These are phyloP conservation scores for Hipparchia semele DNA, from an alignment of 2,888 invertebrate genomes.

Conservation along the genomic window DNA sequence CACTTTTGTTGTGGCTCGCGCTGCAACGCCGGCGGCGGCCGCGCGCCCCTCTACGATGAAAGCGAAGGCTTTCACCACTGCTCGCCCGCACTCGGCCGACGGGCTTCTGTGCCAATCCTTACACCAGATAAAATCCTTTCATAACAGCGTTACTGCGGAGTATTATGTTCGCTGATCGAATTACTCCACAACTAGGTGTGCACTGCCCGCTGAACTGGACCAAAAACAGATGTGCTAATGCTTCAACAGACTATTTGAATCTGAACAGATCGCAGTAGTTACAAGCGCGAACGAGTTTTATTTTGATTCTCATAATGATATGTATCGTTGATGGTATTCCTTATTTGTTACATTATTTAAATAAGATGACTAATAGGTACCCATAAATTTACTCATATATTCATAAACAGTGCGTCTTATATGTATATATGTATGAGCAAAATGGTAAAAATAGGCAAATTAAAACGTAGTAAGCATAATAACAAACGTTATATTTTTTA, in stretches of 20 bases:
- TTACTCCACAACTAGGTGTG: background rate
- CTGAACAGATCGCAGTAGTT: constrained; percentile 22
- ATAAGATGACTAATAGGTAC: constrained; percentile 18
- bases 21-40: constrained; percentile 46
- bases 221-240: constrained; percentile 15
- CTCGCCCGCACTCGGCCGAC: constrained; percentile 29
- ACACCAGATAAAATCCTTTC: constrained; percentile 36
- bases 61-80: constrained; percentile 76
- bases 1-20: constrained; percentile 69
- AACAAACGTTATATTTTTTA: too few species aligned
- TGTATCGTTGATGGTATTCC: constrained; percentile 19
- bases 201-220: background rate
- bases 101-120: constrained; percentile 35
- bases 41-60: constrained; percentile 75
- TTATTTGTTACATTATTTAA: constrained; percentile 16
- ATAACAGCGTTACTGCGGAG: constrained; percentile 20
- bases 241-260: background rate
- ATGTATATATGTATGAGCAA: too few species aligned
- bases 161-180: background rate
- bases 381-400: background rate
- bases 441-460: too few species aligned
- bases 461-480: too few species aligned
- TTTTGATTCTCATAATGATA: constrained; percentile 27
- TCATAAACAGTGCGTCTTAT: background rate
- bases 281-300: constrained; percentile 33